phyloP scores from a whole-genome alignment of 2,113 vertebrate species.

The Addax nasomaculatus region DNA sequence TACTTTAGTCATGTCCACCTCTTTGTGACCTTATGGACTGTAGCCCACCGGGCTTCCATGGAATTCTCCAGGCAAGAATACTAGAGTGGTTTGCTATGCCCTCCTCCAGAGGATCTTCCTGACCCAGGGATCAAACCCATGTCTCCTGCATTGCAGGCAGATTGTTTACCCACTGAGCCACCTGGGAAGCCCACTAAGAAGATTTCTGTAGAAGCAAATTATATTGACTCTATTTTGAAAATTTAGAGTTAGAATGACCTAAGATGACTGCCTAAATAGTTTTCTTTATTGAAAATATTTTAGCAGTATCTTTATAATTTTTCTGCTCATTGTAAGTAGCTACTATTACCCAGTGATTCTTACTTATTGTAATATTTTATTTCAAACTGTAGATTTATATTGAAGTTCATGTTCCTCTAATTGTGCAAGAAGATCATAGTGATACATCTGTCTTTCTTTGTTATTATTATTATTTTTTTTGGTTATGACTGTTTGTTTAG shows the following conservation, averaged over 20 bases:
- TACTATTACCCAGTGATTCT: neutral
- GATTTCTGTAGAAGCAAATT: constrained; percentile 4
- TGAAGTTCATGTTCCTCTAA: neutral
- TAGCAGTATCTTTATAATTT: neutral
- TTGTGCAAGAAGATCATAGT: neutral
- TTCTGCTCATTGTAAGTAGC: neutral
- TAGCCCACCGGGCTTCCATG: neutral
- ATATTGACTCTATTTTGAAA: neutral
- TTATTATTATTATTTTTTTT: neutral
- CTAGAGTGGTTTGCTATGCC: neutral
- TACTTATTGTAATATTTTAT: neutral
- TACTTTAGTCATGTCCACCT: neutral
- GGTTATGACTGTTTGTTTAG: neutral
- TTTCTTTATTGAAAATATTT: constrained; percentile 25
- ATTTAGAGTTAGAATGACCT: neutral
- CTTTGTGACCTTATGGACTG: neutral
- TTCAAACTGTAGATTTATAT: constrained; percentile 6
- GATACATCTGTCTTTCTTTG: neutral
- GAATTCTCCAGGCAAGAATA: neutral
- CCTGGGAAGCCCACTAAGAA: neutral
- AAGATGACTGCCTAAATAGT: neutral
- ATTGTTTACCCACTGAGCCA: neutral
- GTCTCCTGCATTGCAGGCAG: neutral
- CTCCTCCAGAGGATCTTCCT: neutral
- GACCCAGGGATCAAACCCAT: neutral